Conservation (phyloP, 2,113 vertebrate genomes). For the Amphiprion percula region DNA sequence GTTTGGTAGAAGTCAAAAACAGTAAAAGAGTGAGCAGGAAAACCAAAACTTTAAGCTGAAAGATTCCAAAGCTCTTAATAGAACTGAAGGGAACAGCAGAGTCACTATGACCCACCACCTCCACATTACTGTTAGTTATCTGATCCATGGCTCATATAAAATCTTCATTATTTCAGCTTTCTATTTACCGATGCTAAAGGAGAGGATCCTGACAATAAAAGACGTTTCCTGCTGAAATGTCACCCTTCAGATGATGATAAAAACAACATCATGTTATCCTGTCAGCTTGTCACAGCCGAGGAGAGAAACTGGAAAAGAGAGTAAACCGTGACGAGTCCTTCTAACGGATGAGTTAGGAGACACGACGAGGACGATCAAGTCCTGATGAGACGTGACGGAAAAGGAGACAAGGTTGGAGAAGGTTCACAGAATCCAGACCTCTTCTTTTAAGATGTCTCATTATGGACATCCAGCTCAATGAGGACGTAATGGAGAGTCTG, state of each 20-base stretch:
- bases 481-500: neutral
- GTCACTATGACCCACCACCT: no score
- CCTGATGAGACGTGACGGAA: conserved; percentile 15
- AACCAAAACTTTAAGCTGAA: no score
- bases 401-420: conserved; percentile 3
- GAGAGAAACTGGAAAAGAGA: conserved; percentile 48
- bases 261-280: conserved; percentile 39
- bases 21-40: no score
- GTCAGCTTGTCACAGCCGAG: conserved; percentile 42
- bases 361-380: neutral
- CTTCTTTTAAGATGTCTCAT: conserved; percentile 3
- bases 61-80: no score
- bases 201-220: neutral
- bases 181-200: neutral
- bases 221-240: conserved; percentile 16
- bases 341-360: conserved; percentile 33
- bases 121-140: neutral
- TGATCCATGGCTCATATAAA: neutral
- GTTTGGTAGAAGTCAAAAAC: no score
- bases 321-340: conserved; percentile 14
- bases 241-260: conserved; percentile 11
- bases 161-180: neutral
- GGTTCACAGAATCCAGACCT: neutral
- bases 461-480: neutral
- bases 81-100: no score